phyloP scores from a whole-genome alignment of 2,797 vertebrate genomes.

The Coregonus ussuriensis region DNA sequence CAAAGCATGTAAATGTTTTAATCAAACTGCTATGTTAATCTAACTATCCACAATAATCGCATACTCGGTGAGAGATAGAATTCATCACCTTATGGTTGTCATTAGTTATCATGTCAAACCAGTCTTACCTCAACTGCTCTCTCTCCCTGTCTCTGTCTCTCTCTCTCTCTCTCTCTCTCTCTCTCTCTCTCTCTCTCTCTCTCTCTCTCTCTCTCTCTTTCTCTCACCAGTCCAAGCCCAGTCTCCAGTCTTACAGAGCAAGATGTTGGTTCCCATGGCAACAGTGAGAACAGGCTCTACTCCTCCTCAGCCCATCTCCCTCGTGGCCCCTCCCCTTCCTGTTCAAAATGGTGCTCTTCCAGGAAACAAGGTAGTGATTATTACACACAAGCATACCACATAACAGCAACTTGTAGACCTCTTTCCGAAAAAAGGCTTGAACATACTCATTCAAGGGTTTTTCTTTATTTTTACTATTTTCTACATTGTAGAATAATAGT shows the following conservation, averaged over 20 bases:
- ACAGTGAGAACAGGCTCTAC: constrained; percentile 82
- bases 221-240: constrained; percentile 77
- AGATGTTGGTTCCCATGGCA: constrained; percentile 89
- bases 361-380: constrained; percentile 81
- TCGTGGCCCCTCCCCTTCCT: constrained; percentile 85
- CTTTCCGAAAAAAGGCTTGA: neutral
- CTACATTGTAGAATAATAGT: too few relatives aligned
- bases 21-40: too few relatives aligned
- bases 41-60: too few relatives aligned
- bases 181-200: constrained; percentile 21
- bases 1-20: too few relatives aligned
- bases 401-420: neutral
- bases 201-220: constrained; percentile 20
- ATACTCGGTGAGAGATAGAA: neutral
- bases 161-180: constrained; percentile 24
- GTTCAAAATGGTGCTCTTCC: constrained; percentile 85
- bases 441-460: neutral
- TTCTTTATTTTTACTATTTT: too few relatives aligned
- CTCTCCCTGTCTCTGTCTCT: constrained; percentile 36
- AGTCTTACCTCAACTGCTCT: neutral
- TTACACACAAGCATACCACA: neutral
- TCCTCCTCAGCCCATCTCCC: constrained; percentile 79
- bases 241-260: constrained; percentile 85
- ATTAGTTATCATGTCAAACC: neutral
- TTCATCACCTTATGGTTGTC: neutral